phyloP scores from a whole-genome alignment of 2,888 invertebrate species.

The Drosophila histrio region DNA sequence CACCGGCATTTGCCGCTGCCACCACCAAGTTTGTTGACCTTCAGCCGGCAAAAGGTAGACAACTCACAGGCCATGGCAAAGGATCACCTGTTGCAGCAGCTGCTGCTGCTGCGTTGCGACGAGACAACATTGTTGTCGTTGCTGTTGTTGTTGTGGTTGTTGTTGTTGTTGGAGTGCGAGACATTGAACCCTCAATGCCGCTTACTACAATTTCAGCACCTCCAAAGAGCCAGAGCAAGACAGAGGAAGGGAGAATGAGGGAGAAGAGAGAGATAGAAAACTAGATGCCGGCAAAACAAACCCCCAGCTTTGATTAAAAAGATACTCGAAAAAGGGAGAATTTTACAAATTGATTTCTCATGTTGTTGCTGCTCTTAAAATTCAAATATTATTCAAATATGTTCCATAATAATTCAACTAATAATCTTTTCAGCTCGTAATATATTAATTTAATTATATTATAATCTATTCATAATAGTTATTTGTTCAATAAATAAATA shows the following conservation, averaged over 20 bases:
- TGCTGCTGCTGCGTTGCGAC: constrained; percentile 62
- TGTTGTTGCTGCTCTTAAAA: not conserved
- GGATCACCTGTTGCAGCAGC: constrained; percentile 80
- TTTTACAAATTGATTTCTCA: constrained; percentile 9
- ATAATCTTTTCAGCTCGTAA: too few species aligned
- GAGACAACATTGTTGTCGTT: constrained; percentile 19
- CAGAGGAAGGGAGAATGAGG: not conserved
- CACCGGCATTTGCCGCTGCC: constrained; percentile 45
- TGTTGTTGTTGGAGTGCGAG: constrained; percentile 20
- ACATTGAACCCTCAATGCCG: constrained; percentile 50
- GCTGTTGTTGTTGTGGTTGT: constrained; percentile 5
- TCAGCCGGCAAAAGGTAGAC: constrained; percentile 57
- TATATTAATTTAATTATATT: too few species aligned
- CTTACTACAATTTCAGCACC: constrained; percentile 26
- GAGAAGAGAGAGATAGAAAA: not conserved
- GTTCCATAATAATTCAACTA: too few species aligned
- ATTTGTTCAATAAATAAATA: too few species aligned
- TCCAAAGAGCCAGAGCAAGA: not conserved
- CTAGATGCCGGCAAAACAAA: constrained; percentile 27
- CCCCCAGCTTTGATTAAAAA: constrained; percentile 46
- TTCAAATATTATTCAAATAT: too few species aligned
- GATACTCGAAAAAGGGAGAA: not conserved
- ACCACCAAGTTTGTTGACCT: constrained; percentile 78
- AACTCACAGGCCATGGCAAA: constrained; percentile 35
- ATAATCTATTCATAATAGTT: too few species aligned